A percentile compares a stretch with the other conserved stretches of the same genome.
phyloP scores from a whole-genome alignment of 2,113 vertebrate genomes.

The Hemiprocne comata region DNA sequence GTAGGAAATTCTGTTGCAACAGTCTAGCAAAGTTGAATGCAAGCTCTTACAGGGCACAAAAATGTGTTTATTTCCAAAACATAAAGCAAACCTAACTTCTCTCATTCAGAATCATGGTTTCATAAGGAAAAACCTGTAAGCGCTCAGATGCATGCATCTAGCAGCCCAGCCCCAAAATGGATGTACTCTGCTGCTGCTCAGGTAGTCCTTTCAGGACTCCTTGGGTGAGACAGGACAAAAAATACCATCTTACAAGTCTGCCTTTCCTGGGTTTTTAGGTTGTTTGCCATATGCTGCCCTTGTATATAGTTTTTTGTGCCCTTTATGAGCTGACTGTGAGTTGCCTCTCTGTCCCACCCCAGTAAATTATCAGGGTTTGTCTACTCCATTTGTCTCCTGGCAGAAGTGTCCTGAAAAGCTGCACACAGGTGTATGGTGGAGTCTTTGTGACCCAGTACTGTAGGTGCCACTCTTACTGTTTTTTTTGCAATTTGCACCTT shows the following conservation, averaged over 20 bases:
- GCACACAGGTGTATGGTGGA: background rate
- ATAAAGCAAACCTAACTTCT: background rate
- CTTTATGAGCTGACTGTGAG: background rate
- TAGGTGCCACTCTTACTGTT: background rate
- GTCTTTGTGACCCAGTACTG: background rate
- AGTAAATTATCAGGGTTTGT: background rate
- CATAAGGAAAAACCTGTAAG: background rate
- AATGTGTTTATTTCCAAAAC: background rate
- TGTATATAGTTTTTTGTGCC: accelerated
- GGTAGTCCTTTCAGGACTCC: background rate
- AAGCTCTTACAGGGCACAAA: background rate
- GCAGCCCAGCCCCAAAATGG: background rate
- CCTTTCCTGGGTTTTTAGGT: background rate
- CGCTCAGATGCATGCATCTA: background rate
- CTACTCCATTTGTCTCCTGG: background rate
- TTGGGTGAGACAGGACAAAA: background rate
- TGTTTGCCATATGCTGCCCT: background rate
- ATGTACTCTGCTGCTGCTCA: background rate
- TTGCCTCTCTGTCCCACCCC: background rate
- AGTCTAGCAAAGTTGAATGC: background rate
- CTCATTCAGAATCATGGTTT: background rate
- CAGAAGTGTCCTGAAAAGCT: background rate
- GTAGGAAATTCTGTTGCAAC: background rate
- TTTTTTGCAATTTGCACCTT: background rate
- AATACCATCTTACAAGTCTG: background rate